phyloP scores from a whole-genome alignment of 1,140 invertebrate genomes.

The Euwallacea similis region DNA sequence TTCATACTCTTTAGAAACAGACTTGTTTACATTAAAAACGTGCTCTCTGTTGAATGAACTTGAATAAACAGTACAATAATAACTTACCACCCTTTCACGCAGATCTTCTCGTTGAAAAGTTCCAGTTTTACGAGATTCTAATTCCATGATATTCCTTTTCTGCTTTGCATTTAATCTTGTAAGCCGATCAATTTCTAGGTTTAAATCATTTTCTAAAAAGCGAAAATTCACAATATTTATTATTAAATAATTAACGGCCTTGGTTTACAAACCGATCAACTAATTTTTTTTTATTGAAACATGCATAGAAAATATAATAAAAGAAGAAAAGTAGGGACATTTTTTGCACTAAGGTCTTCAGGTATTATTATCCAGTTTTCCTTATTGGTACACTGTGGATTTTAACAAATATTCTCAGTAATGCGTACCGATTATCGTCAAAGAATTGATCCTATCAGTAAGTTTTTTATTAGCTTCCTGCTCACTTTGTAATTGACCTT shows the following conservation, averaged over 20 bases:
- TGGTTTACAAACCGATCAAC: no score
- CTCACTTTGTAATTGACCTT: conserved; percentile 61
- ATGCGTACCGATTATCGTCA: conserved; percentile 56
- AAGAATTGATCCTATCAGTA: conserved; percentile 57
- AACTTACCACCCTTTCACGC: not conserved
- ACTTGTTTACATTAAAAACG: not conserved
- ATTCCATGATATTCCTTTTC: conserved; percentile 55
- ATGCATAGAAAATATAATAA: conserved; percentile 8
- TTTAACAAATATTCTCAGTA: conserved; percentile 5
- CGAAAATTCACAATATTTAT: conserved; percentile 14
- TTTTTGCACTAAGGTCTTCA: no score
- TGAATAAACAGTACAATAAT: not conserved
- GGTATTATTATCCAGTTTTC: not conserved
- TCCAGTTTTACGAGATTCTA: conserved; percentile 47
- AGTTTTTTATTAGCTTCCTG: conserved; percentile 62
- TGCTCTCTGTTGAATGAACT: not conserved
- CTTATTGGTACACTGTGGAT: no score
- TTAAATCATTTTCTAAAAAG: conserved; percentile 56
- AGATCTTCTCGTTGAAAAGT: not conserved
- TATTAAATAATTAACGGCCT: not conserved
- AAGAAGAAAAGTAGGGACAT: not conserved
- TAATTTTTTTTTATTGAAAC: not conserved
- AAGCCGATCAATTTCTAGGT: conserved; percentile 56
- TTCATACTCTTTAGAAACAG: not conserved
- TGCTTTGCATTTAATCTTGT: conserved; percentile 51